Evolutionary conservation across 2,888 invertebrate genomes (phyloP).

Genomic region (Ophonus ardosiacus): DNA sequence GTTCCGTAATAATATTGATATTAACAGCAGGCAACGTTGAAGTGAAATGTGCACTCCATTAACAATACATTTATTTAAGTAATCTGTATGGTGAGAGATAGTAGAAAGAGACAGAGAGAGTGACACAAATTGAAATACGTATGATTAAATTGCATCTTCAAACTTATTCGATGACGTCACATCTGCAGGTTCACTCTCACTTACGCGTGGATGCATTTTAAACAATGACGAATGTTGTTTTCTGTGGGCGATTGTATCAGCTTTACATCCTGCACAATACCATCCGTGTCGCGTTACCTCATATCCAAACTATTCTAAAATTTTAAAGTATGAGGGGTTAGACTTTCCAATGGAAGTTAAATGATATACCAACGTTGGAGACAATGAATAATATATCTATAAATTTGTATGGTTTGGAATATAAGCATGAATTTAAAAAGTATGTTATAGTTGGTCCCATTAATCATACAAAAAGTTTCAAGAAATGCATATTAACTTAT

Average conservation of each 20-base stretch:
- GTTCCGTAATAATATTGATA: too few relatives aligned
- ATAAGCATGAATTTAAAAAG: conserved; percentile 48
- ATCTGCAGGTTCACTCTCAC: too few relatives aligned
- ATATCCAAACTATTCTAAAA: conserved; percentile 61
- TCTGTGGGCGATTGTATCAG: conserved; percentile 68
- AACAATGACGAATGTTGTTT: conserved; percentile 67
- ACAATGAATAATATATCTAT: conserved; percentile 66
- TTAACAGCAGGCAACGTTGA: too few relatives aligned
- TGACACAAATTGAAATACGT: too few relatives aligned
- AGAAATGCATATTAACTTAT: conserved; percentile 64
- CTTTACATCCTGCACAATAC: conserved; percentile 65
- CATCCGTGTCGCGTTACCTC: conserved; percentile 62
- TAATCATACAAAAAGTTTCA: conserved; percentile 57
- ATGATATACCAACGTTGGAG: conserved; percentile 66
- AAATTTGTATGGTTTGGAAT: conserved; percentile 62
- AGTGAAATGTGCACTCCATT: too few relatives aligned
- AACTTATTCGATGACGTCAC: too few relatives aligned
- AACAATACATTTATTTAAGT: too few relatives aligned
- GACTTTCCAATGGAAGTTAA: conserved; percentile 67
- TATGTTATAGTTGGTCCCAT: conserved; percentile 60
- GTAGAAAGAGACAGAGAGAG: too few relatives aligned
- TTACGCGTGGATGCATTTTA: too few relatives aligned
- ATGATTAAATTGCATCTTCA: too few relatives aligned
- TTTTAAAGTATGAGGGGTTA: conserved; percentile 66
- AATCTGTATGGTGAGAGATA: too few relatives aligned